Evolutionary conservation across 2,797 vertebrate species (phyloP), one percentile per base, ranked within the genome.

Genomic region (Sebastes baramenuke): DNA sequence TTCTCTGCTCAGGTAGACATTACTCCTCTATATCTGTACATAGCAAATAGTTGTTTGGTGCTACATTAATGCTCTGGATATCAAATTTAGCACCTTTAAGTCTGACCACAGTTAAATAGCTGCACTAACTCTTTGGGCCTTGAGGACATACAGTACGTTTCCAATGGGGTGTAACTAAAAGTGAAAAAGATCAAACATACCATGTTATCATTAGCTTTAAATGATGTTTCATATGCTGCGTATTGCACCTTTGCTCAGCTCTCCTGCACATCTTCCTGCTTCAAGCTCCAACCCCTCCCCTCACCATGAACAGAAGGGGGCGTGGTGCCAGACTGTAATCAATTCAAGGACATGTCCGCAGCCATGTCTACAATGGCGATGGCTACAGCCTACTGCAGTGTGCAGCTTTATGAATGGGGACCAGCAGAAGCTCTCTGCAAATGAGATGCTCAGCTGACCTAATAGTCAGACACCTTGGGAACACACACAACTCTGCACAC

Each of bases 331-430:
- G 67, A 68, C 66, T 61, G 78, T n/a, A 46, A 89, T 93, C 75
- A 6, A 91, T 89, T 88, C 88, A 88, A 92, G 89, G 89, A 85
- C 92, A 90, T 83, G 88, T 79, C 86, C 25, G 70, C 71, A 81
- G 72, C 75, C 77, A 67, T 82, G 89, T 81, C 70, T 56, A 72
- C 71, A 85, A 86, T 92, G 92, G 77, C 56, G 67, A 72, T 77
- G 58, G 59, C 77, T 55, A 11, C 73, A 81, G 75, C 79, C 58
- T 27, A 52, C 80, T 85, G 88, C 90, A 83, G 85, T 64, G 78
- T 70, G 69, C 67, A 11, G 73, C 67, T 90, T 80, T 29, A 68
- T 75, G 78, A 83, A 80, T 81, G 67, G 79, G 11, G 14, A 59
- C 58, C 81, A 71, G 77, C 34, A 79, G 79, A 60, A 65, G 32